phyloP scores from a whole-genome alignment of 2,113 vertebrate genomes.

The Tringa solitaria region DNA sequence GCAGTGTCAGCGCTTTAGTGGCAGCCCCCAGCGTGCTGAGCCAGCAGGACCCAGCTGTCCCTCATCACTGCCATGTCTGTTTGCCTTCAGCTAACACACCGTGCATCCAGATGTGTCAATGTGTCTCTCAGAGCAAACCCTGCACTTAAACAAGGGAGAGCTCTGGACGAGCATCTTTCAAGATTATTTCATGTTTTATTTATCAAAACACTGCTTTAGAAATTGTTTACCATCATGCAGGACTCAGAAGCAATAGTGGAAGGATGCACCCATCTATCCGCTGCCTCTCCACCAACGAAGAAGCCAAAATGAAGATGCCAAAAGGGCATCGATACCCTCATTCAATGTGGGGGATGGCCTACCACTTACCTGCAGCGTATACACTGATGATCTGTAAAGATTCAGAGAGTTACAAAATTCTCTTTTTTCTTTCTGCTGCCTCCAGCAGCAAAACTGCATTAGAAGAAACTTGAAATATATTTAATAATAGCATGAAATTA shows the following conservation, averaged over 20 bases:
- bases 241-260: neutral
- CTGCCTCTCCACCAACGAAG: neutral
- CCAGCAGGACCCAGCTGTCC: slow-evolving; percentile 64
- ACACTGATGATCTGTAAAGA: neutral
- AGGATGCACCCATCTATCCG: neutral
- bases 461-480: neutral
- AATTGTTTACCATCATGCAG: neutral
- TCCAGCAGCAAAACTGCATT: neutral
- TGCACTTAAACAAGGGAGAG: neutral
- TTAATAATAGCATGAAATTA: neutral
- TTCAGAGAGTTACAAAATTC: neutral
- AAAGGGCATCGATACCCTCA: neutral
- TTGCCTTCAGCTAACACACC: slow-evolving; percentile 41
- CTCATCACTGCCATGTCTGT: neutral
- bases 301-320: neutral
- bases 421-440: neutral
- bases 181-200: slow-evolving; percentile 41
- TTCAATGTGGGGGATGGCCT: neutral
- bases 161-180: slow-evolving; percentile 15
- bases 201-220: neutral
- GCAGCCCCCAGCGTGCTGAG: slow-evolving; percentile 55
- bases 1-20: slow-evolving; percentile 41
- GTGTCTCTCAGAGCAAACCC: neutral
- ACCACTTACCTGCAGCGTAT: neutral
- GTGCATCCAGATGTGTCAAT: slow-evolving; percentile 32